phyloP scores from a whole-genome alignment of 2,113 vertebrate genomes.

The Tychaedon coryphoeus region DNA sequence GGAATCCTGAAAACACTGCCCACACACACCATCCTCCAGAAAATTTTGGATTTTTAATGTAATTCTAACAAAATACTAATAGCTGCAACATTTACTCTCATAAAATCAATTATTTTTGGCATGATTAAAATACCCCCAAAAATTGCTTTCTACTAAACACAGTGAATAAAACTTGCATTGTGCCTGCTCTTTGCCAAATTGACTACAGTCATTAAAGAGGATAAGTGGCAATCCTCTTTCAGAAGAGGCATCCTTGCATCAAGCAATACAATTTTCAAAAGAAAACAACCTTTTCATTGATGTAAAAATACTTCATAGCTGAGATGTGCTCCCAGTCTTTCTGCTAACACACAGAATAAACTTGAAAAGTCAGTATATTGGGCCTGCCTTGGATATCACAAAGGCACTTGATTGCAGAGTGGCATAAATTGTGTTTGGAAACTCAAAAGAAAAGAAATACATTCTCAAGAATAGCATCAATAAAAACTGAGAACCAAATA shows the following conservation, averaged over 20 bases:
- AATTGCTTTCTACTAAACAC: not conserved
- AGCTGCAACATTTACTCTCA: not conserved
- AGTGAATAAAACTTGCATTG: not conserved
- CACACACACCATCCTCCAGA: not conserved
- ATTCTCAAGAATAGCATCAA: not conserved
- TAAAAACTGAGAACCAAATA: not conserved
- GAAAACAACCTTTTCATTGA: not conserved
- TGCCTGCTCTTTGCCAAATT: not conserved
- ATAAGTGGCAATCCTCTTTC: not conserved
- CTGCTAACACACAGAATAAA: not conserved
- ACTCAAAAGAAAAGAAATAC: not conserved
- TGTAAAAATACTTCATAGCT: not conserved
- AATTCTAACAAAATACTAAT: conserved; percentile 8
- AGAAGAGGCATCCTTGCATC: not conserved
- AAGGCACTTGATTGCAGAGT: conserved; percentile 26
- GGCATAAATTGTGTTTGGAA: conserved; percentile 7
- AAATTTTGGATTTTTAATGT: not conserved
- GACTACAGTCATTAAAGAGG: not conserved
- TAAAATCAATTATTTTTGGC: not conserved
- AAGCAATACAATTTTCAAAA: not conserved
- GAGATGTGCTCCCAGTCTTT: not conserved
- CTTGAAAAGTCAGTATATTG: not conserved
- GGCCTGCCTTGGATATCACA: not conserved
- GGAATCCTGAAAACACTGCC: not conserved
- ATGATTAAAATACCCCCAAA: not conserved